Base-by-base conservation (phyloP, 2,888 invertebrate genomes). In the Drosophila lutescens region DNA sequence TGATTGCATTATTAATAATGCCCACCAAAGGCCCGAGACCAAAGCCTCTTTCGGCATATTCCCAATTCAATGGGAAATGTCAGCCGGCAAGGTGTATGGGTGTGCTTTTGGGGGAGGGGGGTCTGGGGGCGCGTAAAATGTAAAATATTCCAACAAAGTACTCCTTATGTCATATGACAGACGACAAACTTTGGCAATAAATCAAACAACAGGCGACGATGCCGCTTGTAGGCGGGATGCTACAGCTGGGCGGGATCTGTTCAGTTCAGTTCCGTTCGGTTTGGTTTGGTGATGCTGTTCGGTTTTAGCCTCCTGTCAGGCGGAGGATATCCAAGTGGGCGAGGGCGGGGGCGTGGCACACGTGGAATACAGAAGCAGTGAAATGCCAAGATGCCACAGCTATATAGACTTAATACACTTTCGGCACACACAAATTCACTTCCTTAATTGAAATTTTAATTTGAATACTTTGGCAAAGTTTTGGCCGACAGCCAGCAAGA, bases 391-490 rank as follows among this genome's bases (percentile, higher is more conserved):
- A 85, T 83, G 86, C 81, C 82, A 79, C 80, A 76, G 63, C 63
- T 62, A 77, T 82, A 87, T 82, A 81, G 81, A 86, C 88, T 87
- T 86, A 85, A 85, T 85, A 85, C 84, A 81, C 86, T 87, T 87
- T 88, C 78, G 76, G 81, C 83, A 57, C 78, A 80, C 82, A 84
- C 85, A 86, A 86, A 86, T 86, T 84, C 86, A 86, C 88, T 88
- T 86, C 81, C 86, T 80, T 86, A 86, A 86, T 86, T 86, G 88
- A 88, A 86, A 86, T 88, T 86, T 86, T 86, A 87, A 86, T 86
- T 88, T 88, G 86, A 86, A 86, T 86, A 86, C 88, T 86, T 86
- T 87, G 77, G 77, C 76, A 86, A 88, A 88, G 86, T 86, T 86
- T 86, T 86, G 82, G 82, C 82, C 82, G 79, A 74, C 82, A 82